Base-by-base conservation (phyloP, 2,113 vertebrate genomes). In the Alethe diademata region DNA sequence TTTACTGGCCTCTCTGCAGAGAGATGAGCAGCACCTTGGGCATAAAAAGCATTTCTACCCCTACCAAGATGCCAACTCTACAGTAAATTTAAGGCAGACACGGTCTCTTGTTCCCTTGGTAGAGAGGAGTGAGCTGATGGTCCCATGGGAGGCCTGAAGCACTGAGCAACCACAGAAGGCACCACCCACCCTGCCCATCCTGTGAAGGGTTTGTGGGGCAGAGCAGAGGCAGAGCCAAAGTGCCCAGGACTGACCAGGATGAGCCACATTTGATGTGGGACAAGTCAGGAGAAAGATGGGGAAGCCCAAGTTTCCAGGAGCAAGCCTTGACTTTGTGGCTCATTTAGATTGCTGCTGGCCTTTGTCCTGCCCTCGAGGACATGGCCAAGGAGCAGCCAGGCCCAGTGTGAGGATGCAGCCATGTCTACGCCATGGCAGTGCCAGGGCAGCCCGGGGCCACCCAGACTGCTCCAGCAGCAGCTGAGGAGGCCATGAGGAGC, bases 251-350 rank as follows among this genome's bases (percentile, higher is more conserved):
- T 12, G 72, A 38, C 11, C 50, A 66, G 43, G 23, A 62, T 0
- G 8, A 87, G 9, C 50, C 56, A 73, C 5, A 1, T 0, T 1
- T 0, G 0, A 16, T 43, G 36, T 26, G 50, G 35, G 42, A 53
- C 33, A 54, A 61, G 42, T 16, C 73, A 58, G 57, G 57, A 88
- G 57, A 72, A 67, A 70, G 42, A 36, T 25, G 22, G 22, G 42
- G 48, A 57, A 66, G 60, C 14, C 20, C 2, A 9, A 26, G 35
- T 15, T 66, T 88, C 25, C 76, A 70, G 45, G 71, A 72, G 36
- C 36, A 72, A 79, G 70, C 35, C 19, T 58, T 43, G 57, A 15
- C 56, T 74, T 82, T 0, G 1, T 57, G 67, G 36, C 66, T 86
- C 31, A 8, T 48, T 61, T 51, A 36, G 29, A 47, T 47, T 81